Evolutionary conservation across 2,113 vertebrate genomes (phyloP), one percentile per base, ranked within the genome.

Genomic region (Campylorhamphus procurvoides): DNA sequence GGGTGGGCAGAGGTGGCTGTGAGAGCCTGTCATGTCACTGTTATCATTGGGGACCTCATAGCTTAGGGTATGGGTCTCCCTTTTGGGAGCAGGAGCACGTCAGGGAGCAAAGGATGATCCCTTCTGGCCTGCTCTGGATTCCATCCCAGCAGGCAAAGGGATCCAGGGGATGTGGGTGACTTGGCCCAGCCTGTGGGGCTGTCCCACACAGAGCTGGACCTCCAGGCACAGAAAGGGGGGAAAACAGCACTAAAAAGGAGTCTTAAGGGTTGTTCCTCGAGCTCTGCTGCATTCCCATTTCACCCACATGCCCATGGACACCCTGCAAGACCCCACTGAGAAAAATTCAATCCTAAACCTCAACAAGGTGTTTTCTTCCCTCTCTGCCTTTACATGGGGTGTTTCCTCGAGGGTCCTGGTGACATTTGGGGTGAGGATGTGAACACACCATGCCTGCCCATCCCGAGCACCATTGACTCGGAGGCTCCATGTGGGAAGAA

Each of bases 381-480:
- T 66, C 17, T 37, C 29, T 42, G 59, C 27, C 55, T 58, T 53
- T 5, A 3, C 16, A 3, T 0, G 81, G 27, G 44, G 14, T 3
- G 33, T 40, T 77, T 18, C 52, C 68, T 8, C 0, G 0, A 0
- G 49, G 2, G 6, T 40, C 71, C 62, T 2, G 37, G 15, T 1
- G 39, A 19, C 60, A 2, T 71, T 11, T 39, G 27, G 39, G 17
- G 12, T 3, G 16, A 10, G 7, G 67, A 2, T 1, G 40, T 47
- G 40, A 37, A 29, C 24, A 0, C 12, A 0, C 16, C 3, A 0
- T 18, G 78, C 78, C 79, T 13, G 69, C 40, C 63, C 0, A 1
- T 56, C 29, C 37, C 1, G 3, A 4, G 0, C 50, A 52, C 58
- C 27, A 2, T 2, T 42, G 17, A 1, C 16, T 1, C 0, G 7